Conservation (phyloP, 2,888 invertebrate species). For the Dichetophora obliterata region DNA sequence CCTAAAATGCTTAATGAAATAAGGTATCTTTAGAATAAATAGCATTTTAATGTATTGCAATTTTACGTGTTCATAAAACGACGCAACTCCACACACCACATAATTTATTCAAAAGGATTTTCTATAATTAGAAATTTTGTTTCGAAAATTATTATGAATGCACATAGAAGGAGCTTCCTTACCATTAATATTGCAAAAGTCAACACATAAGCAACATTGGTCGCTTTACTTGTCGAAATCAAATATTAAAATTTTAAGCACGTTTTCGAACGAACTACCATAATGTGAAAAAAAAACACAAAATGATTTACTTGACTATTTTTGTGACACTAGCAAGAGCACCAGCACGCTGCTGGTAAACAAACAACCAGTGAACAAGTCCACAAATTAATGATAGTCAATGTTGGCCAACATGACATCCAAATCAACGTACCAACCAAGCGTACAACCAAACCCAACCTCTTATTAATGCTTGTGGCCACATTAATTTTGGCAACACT, state of each 20-base stretch:
- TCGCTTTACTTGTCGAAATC: neutral
- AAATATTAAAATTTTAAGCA: slow-evolving; percentile 36
- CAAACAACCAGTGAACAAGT: neutral
- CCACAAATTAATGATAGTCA: neutral
- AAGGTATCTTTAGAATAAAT: neutral
- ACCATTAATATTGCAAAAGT: no score
- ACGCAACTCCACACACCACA: no score
- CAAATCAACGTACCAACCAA: no score
- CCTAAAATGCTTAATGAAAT: neutral
- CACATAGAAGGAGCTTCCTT: no score
- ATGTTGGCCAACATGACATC: neutral
- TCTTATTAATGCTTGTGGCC: slow-evolving; percentile 33
- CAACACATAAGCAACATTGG: no score
- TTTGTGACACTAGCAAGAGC: slow-evolving; percentile 3
- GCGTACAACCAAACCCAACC: neutral
- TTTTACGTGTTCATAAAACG: neutral
- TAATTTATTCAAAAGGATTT: no score
- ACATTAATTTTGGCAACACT: slow-evolving; percentile 33
- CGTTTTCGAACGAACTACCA: slow-evolving; percentile 20
- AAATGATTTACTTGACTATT: neutral
- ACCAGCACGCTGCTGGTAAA: neutral
- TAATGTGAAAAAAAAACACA: neutral
- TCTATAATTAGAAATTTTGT: no score
- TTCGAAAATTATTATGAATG: no score
- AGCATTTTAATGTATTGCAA: neutral